A percentile compares a stretch with the other conserved stretches of the same genome.
Conservation (phyloP, 2,113 vertebrate genomes). For the Cynoglossus semilaevis region DNA sequence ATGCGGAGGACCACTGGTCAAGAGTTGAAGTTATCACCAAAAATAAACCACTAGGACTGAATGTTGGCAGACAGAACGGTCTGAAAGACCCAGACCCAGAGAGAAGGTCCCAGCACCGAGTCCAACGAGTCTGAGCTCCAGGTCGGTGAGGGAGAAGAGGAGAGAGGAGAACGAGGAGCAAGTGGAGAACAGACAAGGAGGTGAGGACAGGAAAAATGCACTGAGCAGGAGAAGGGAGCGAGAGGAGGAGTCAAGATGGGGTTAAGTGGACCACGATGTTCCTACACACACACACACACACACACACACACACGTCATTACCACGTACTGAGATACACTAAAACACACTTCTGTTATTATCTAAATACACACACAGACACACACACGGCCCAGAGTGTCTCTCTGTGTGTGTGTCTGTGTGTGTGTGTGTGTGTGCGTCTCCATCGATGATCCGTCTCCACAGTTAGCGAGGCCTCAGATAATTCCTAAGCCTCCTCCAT, state of each 20-base stretch:
- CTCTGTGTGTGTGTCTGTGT: conserved; percentile 53
- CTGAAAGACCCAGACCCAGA: too few species aligned
- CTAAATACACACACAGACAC: neutral
- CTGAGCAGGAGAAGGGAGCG: neutral
- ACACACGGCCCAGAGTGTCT: conserved; percentile 23
- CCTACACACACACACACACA: conserved; percentile 22
- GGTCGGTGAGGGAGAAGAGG: neutral
- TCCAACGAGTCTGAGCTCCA: too few species aligned
- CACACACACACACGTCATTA: conserved; percentile 19
- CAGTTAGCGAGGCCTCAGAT: conserved; percentile 91
- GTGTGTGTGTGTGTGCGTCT: conserved; percentile 64
- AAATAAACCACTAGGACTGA: too few species aligned
- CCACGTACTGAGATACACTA: conserved; percentile 39
- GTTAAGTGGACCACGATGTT: conserved; percentile 63
- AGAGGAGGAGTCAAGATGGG: conserved; percentile 63
- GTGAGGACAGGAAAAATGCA: conserved; percentile 29
- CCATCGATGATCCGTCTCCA: conserved; percentile 87
- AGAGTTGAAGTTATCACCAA: too few species aligned
- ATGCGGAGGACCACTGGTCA: too few species aligned
- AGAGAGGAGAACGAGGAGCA: neutral
- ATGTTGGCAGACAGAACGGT: too few species aligned
- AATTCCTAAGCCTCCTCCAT: conserved; percentile 95
- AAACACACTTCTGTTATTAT: conserved; percentile 11
- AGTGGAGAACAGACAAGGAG: conserved; percentile 15
- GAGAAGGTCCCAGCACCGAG: too few species aligned